These are phyloP conservation scores for Argyra leucocephala DNA, from an alignment of 2,888 invertebrate species.

Conservation along the genomic window DNA sequence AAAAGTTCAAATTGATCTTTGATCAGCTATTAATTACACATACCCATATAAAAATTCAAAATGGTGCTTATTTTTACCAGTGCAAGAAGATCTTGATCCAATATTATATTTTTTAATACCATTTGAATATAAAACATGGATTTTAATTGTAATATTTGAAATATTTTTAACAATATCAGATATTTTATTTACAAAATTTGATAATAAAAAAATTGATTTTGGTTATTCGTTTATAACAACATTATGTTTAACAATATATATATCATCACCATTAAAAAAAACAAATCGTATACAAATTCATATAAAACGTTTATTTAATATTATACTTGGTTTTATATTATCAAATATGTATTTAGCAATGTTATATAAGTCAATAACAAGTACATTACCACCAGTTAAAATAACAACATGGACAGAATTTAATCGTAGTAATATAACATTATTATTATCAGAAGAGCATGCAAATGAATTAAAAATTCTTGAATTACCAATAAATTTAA, in stretches of 20 bases:
- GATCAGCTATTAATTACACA: not conserved
- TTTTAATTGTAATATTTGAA: not conserved
- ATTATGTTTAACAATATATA: not conserved
- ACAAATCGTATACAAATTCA: not conserved
- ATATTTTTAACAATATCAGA: not conserved
- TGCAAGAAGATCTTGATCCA: not conserved
- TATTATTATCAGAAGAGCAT: not conserved
- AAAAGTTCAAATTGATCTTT: too few species aligned
- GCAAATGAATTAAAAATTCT: not conserved
- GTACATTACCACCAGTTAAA: not conserved
- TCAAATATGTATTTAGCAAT: not conserved
- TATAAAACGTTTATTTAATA: not conserved
- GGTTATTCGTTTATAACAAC: not conserved
- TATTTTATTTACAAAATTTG: not conserved
- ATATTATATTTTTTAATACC: not conserved
- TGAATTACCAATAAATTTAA: not conserved
- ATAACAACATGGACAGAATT: not conserved
- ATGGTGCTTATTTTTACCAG: not conserved
- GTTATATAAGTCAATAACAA: not conserved
- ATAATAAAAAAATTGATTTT: not conserved
- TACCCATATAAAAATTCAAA: not conserved
- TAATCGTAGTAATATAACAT: not conserved
- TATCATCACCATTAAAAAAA: not conserved
- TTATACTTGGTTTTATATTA: not conserved
- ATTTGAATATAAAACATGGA: not conserved